phyloP scores from a whole-genome alignment of 2,888 invertebrate genomes.

The Nymphalis c-album region DNA sequence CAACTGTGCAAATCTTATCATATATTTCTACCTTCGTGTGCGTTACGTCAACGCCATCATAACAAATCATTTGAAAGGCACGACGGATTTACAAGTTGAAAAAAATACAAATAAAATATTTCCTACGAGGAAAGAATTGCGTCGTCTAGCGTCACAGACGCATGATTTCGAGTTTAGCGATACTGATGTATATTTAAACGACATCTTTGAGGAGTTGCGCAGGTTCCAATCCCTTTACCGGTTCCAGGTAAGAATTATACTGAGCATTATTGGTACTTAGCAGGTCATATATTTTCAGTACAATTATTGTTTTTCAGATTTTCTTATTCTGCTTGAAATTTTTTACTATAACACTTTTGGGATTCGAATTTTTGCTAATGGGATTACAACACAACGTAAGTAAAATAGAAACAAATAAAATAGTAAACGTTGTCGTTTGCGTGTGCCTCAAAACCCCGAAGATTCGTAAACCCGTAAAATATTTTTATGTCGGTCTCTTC shows the following conservation, averaged over 20 bases:
- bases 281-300: neutral
- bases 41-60: constrained; percentile 57
- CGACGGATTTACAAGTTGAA: constrained; percentile 11
- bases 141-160: constrained; percentile 46
- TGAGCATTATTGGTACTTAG: too few species aligned
- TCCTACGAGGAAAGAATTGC: constrained; percentile 42
- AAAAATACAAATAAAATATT: constrained; percentile 27
- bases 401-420: constrained; percentile 13
- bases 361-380: constrained; percentile 51
- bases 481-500: too few species aligned
- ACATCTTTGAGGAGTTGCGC: constrained; percentile 42
- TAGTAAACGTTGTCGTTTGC: too few species aligned
- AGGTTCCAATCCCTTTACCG: constrained; percentile 43
- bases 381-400: constrained; percentile 53
- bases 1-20: constrained; percentile 50
- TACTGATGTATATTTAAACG: constrained; percentile 44
- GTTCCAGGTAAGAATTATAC: constrained; percentile 39
- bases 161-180: constrained; percentile 48
- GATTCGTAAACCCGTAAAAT: too few species aligned
- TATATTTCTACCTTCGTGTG: constrained; percentile 52
- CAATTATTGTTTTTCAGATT: constrained; percentile 27
- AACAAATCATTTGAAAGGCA: constrained; percentile 48
- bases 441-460: too few species aligned
- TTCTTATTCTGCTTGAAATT: constrained; percentile 45
- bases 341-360: constrained; percentile 46